Evolutionary conservation across 2,888 invertebrate species (phyloP).

Genomic region (Zygogramma bicolorata): DNA sequence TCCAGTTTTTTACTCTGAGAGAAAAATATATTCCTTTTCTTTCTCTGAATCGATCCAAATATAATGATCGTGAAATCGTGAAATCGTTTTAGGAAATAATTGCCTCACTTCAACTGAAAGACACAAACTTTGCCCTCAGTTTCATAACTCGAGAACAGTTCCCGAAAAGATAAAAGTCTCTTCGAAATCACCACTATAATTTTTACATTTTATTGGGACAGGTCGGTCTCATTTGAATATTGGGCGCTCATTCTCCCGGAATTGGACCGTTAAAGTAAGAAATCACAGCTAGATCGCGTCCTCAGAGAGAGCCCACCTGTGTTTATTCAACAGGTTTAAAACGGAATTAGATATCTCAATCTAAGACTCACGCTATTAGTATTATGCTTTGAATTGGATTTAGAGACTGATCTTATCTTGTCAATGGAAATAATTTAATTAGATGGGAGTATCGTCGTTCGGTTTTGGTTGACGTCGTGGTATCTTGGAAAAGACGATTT

Average conservation of each 20-base stretch:
- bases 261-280: constrained; percentile 32
- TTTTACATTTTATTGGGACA: constrained; percentile 37
- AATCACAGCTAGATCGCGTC: constrained; percentile 24
- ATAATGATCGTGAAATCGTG: too few relatives aligned
- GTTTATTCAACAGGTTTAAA: constrained; percentile 31
- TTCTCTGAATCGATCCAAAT: too few relatives aligned
- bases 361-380: constrained; percentile 19
- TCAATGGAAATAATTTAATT: constrained; percentile 25
- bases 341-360: constrained; percentile 33
- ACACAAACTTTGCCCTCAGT: too few relatives aligned
- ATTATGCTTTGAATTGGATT: constrained; percentile 19
- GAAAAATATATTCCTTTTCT: too few relatives aligned
- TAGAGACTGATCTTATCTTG: constrained; percentile 26
- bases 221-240: constrained; percentile 38
- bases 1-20: too few relatives aligned
- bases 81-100: too few relatives aligned
- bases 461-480: background rate
- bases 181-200: constrained; percentile 38
- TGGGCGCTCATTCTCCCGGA: constrained; percentile 23
- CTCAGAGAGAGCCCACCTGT: constrained; percentile 30
- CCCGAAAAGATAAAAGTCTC: constrained; percentile 27
- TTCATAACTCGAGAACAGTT: background rate
- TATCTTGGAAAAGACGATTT: too few relatives aligned
- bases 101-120: too few relatives aligned
- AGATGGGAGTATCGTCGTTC: background rate